phyloP scores from a whole-genome alignment of 2,888 invertebrate genomes.

The Tachystola acroxantha region DNA sequence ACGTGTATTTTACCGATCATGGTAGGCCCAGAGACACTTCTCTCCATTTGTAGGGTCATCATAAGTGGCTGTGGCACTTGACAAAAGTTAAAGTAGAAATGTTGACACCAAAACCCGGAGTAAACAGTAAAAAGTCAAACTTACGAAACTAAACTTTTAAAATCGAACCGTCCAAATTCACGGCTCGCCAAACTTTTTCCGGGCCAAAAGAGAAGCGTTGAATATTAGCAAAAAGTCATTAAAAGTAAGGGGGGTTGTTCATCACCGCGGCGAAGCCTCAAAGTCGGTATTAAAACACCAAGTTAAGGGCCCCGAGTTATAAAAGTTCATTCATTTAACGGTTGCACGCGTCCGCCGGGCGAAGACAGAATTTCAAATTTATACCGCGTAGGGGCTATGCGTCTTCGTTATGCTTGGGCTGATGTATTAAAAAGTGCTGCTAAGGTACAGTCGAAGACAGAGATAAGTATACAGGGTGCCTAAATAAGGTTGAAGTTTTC shows the following conservation, averaged over 20 bases:
- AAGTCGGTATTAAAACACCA: slow-evolving; percentile 66
- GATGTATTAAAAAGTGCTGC: background rate
- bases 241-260: slow-evolving; percentile 74
- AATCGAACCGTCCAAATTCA: slow-evolving; percentile 43
- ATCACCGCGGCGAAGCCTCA: slow-evolving; percentile 60
- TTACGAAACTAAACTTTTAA: slow-evolving; percentile 18
- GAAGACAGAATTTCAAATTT: slow-evolving; percentile 60
- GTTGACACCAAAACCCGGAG: background rate
- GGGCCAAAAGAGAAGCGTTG: slow-evolving; percentile 47
- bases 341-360: slow-evolving; percentile 51
- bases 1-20: too few relatives aligned
- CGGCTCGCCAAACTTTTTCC: slow-evolving; percentile 42
- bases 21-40: too few relatives aligned
- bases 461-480: too few relatives aligned
- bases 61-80: too few relatives aligned
- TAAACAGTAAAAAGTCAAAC: slow-evolving; percentile 1
- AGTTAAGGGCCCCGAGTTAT: slow-evolving; percentile 62
- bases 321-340: slow-evolving; percentile 79
- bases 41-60: too few relatives aligned
- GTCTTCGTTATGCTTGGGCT: background rate
- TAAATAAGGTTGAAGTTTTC: too few relatives aligned
- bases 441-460: too few relatives aligned
- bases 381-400: slow-evolving; percentile 2
- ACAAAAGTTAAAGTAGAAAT: too few relatives aligned
- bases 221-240: slow-evolving; percentile 78